phyloP scores from a whole-genome alignment of 1,140 invertebrate species.

The Bilobella aurantiaca region DNA sequence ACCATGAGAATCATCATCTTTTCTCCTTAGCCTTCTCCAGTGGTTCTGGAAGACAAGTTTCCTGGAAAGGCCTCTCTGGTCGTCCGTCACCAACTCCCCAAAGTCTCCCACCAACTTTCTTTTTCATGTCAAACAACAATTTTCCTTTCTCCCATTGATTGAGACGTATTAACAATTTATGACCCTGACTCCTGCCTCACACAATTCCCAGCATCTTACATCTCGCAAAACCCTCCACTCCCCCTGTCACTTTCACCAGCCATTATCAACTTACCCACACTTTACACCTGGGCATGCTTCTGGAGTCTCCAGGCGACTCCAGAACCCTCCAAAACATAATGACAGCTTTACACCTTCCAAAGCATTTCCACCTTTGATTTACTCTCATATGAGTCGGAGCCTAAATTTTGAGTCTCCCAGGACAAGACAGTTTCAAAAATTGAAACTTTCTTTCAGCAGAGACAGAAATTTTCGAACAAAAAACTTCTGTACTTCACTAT shows the following conservation, averaged over 20 bases:
- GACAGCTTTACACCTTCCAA: background rate
- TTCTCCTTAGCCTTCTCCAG: background rate
- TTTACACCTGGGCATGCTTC: background rate
- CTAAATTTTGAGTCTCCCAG: no score
- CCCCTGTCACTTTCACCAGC: background rate
- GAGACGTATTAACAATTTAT: conserved; percentile 7
- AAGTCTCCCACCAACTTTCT: background rate
- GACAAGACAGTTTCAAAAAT: no score
- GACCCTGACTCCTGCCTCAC: background rate
- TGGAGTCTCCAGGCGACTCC: no score
- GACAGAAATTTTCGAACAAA: background rate
- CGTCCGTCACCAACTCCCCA: conserved; percentile 5
- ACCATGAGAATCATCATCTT: background rate
- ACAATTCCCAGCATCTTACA: no score
- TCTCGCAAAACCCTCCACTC: background rate
- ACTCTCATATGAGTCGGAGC: no score
- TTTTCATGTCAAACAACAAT: conserved; percentile 9
- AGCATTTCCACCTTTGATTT: background rate
- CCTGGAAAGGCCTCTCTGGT: background rate
- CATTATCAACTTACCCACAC: background rate
- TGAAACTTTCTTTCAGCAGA: background rate
- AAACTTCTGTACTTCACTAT: no score
- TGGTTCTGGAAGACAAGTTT: background rate
- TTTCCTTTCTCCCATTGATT: conserved; percentile 8
- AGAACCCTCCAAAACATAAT: background rate